Evolutionary conservation across 2,888 invertebrate genomes (phyloP).

Genomic region (Athrips mouffetella): DNA sequence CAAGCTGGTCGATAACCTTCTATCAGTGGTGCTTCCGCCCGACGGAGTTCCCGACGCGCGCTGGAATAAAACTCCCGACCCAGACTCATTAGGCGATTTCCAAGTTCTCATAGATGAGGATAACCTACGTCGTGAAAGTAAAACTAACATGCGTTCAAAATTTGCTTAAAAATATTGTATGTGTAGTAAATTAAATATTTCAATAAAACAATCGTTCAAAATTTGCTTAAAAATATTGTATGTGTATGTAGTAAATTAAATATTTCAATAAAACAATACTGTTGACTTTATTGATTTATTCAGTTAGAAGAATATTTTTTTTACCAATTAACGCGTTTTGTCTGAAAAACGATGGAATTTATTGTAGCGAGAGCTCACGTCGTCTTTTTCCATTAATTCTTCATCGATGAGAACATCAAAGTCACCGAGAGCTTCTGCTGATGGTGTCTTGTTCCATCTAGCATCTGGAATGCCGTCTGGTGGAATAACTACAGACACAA

Average conservation of each 20-base stretch:
- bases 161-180: too few species aligned
- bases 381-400: constrained; percentile 82
- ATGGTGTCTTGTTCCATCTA: constrained; percentile 89
- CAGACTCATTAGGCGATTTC: constrained; percentile 88
- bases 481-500: constrained; percentile 91
- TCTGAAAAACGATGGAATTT: background rate
- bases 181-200: too few species aligned
- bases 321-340: background rate
- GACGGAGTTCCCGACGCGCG: constrained; percentile 93
- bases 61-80: constrained; percentile 89
- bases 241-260: too few species aligned
- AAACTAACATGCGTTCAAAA: too few species aligned
- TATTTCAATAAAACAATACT: too few species aligned
- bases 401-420: constrained; percentile 82
- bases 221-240: too few species aligned
- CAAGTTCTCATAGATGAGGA: constrained; percentile 93
- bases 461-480: constrained; percentile 91
- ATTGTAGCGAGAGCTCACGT: constrained; percentile 27
- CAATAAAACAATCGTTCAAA: too few species aligned
- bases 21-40: constrained; percentile 93
- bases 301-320: constrained; percentile 70
- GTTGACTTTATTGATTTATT: background rate
- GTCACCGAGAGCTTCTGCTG: constrained; percentile 84
- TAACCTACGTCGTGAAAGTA: too few species aligned
- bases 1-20: constrained; percentile 94